A percentile compares a stretch with the other conserved stretches of the same genome.
These are phyloP conservation scores for Lepus americanus DNA, from an alignment of 2,113 vertebrate species.

Conservation along the genomic window DNA sequence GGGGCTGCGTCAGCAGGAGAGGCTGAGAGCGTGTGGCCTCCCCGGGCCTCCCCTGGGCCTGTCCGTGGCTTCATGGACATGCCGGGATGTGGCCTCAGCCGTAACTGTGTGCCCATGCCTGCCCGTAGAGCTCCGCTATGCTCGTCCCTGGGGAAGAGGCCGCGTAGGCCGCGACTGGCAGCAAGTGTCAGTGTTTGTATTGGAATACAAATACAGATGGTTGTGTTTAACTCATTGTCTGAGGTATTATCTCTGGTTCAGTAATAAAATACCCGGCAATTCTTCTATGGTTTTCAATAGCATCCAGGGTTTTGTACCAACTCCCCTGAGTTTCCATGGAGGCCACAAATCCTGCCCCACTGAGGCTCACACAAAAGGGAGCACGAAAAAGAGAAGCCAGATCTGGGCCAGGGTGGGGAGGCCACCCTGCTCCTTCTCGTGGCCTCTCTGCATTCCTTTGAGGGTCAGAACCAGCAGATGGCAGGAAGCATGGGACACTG, in stretches of 20 bases:
- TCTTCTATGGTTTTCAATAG: slow-evolving; percentile 41
- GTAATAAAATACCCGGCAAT: not conserved
- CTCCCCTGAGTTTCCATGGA: not conserved
- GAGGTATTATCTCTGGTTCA: slow-evolving; percentile 51
- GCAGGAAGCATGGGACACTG: not conserved
- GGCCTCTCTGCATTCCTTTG: not conserved
- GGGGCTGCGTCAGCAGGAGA: not conserved
- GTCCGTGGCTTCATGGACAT: not conserved
- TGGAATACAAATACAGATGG: slow-evolving; percentile 11
- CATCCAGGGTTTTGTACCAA: slow-evolving; percentile 19
- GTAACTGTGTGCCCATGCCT: not conserved
- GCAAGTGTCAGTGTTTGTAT: slow-evolving; percentile 40
- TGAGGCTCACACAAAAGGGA: not conserved
- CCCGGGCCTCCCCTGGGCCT: accelerated
- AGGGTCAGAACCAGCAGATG: not conserved
- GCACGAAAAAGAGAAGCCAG: not conserved
- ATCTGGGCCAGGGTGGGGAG: not conserved
- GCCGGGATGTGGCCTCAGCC: not conserved
- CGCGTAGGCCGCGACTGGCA: not conserved
- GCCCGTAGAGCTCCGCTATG: accelerated
- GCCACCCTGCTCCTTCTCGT: not conserved
- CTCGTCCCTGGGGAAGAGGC: too few relatives aligned
- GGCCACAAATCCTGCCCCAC: not conserved
- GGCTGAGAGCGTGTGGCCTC: not conserved
- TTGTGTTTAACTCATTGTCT: slow-evolving; percentile 38